A percentile compares a stretch with the other conserved stretches of the same genome.
These are phyloP conservation scores for Melanogrammus aeglefinus DNA, from an alignment of 2,797 vertebrate species.

Conservation along the genomic window DNA sequence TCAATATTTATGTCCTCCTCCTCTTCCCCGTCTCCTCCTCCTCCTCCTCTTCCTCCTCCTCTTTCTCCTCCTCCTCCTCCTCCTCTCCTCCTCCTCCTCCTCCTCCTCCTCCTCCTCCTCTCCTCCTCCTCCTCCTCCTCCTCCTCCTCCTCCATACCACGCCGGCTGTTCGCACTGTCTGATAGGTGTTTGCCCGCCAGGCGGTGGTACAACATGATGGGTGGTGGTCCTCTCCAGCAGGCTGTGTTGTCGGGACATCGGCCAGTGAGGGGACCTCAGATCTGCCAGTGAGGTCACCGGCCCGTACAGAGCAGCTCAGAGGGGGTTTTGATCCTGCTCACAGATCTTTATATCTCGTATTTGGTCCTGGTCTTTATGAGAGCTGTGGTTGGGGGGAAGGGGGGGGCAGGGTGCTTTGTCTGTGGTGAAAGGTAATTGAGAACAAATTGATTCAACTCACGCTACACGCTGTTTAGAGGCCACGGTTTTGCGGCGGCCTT, in stretches of 20 bases:
- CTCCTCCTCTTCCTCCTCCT: too few species aligned
- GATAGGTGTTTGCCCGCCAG: constrained; percentile 52
- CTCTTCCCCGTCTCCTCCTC: not conserved
- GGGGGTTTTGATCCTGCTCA: constrained; percentile 58
- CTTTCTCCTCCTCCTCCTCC: too few species aligned
- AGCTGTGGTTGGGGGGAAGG: constrained; percentile 10
- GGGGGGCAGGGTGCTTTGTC: constrained; percentile 20
- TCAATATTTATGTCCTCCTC: not conserved
- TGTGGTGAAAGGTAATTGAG: constrained; percentile 42
- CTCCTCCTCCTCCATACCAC: too few species aligned
- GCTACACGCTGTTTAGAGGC: constrained; percentile 38
- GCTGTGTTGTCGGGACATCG: not conserved
- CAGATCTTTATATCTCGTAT: constrained; percentile 58
- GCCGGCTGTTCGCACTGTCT: not conserved
- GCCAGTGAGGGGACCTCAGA: too few species aligned
- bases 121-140: too few species aligned
- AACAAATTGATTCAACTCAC: constrained; percentile 53
- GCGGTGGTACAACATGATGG: constrained; percentile 56
- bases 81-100: too few species aligned
- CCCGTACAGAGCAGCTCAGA: constrained; percentile 58
- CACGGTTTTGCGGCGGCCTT: constrained; percentile 34
- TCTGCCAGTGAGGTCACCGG: constrained; percentile 30
- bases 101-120: too few species aligned
- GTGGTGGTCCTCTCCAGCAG: not conserved
- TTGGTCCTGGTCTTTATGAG: constrained; percentile 48